These are phyloP conservation scores for Tridacna crocea DNA, from an alignment of 2,888 invertebrate genomes.

Conservation along the genomic window DNA sequence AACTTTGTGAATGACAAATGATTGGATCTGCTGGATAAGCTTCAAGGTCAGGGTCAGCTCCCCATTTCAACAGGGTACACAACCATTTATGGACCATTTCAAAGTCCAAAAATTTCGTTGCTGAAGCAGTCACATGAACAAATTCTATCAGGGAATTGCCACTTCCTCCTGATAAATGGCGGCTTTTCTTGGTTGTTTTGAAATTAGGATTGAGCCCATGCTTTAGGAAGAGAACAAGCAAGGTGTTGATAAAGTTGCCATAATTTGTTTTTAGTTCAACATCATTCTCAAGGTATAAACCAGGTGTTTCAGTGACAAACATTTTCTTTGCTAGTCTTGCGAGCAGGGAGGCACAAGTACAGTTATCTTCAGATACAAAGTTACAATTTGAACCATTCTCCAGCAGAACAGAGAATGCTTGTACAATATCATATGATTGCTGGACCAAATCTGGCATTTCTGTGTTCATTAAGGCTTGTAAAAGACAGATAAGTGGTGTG, in stretches of 20 bases:
- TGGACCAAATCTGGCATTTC: constrained; percentile 89
- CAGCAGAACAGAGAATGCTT: constrained; percentile 89
- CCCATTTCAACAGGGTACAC: constrained; percentile 89
- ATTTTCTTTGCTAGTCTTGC: constrained; percentile 70
- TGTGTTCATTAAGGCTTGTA: constrained; percentile 90
- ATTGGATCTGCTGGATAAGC: constrained; percentile 85
- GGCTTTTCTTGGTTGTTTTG: constrained; percentile 86
- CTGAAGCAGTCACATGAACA: constrained; percentile 88
- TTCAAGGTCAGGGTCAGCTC: constrained; percentile 90
- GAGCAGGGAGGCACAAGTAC: constrained; percentile 86
- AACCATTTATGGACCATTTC: constrained; percentile 89
- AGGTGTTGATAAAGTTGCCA: constrained; percentile 88
- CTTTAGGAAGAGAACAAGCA: constrained; percentile 88
- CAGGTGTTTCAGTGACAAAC: constrained; percentile 47
- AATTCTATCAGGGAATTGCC: constrained; percentile 89
- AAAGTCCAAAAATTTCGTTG: constrained; percentile 88
- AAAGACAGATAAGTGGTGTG: constrained; percentile 89
- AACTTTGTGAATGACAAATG: constrained; percentile 86
- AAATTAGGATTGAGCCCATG: constrained; percentile 88
- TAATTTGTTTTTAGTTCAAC: constrained; percentile 48
- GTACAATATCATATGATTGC: constrained; percentile 85
- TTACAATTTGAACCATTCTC: constrained; percentile 91
- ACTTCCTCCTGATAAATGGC: constrained; percentile 74
- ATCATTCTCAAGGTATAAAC: constrained; percentile 21
- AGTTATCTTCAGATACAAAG: constrained; percentile 88